phyloP scores from a whole-genome alignment of 2,888 invertebrate genomes.

The Aspidiotus destructor region DNA sequence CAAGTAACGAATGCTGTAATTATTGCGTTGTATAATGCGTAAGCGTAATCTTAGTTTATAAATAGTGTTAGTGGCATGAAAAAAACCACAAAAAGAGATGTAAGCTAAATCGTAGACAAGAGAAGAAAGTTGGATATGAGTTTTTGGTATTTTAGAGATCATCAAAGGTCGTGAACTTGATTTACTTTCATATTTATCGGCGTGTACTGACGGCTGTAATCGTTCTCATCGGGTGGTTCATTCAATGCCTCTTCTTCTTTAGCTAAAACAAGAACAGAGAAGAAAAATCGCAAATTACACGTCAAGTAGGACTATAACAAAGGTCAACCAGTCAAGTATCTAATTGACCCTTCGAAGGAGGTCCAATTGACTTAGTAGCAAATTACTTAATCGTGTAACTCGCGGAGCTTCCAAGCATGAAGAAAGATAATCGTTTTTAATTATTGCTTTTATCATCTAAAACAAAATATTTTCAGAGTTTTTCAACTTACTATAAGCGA shows the following conservation, averaged over 20 bases:
- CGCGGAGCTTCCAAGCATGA: no score
- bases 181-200: constrained; percentile 24
- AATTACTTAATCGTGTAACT: no score
- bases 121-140: background rate
- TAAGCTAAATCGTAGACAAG: background rate
- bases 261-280: constrained; percentile 22
- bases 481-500: constrained; percentile 39
- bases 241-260: constrained; percentile 40
- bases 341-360: no score
- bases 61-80: background rate
- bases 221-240: constrained; percentile 36
- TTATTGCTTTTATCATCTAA: no score
- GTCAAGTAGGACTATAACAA: no score
- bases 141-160: background rate
- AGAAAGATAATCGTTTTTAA: no score
- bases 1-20: background rate
- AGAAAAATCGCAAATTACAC: background rate
- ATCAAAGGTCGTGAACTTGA: constrained; percentile 18
- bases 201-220: constrained; percentile 26
- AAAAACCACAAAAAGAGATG: background rate
- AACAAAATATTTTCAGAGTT: background rate
- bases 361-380: no score
- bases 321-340: no score
- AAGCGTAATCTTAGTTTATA: background rate
- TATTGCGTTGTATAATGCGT: background rate